These are phyloP conservation scores for Mus musculus DNA, from an alignment of 2,113 vertebrate genomes.

Conservation along the genomic window DNA sequence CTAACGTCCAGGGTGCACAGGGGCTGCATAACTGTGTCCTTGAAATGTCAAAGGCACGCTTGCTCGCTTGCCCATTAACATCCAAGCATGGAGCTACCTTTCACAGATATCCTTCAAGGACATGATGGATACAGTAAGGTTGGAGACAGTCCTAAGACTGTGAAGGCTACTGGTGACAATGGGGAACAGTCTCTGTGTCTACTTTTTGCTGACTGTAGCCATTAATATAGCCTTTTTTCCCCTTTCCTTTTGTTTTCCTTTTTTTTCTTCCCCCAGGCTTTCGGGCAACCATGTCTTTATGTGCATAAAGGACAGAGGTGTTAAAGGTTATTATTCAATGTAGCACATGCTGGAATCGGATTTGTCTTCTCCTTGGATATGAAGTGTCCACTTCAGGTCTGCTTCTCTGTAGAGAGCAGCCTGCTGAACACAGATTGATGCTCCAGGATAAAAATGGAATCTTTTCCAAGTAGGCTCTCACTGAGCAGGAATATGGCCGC, in stretches of 20 bases:
- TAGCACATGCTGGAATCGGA: background rate
- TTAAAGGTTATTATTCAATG: background rate
- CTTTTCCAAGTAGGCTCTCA: background rate
- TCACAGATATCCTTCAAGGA: background rate
- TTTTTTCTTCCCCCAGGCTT: background rate
- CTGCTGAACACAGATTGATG: slow-evolving; percentile 8
- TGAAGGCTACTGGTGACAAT: background rate
- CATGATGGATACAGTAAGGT: background rate
- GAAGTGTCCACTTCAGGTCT: background rate
- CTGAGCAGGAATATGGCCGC: background rate
- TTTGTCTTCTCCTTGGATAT: background rate
- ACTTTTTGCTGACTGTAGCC: background rate
- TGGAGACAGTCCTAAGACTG: background rate
- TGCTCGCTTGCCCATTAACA: background rate
- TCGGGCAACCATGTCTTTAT: background rate
- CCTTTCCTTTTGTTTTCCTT: too few relatives aligned
- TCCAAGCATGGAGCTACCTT: background rate
- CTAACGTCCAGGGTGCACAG: background rate
- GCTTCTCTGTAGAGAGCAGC: slow-evolving; percentile 5
- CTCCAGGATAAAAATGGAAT: slow-evolving; percentile 7
- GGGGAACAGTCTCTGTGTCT: background rate
- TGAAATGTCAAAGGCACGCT: background rate
- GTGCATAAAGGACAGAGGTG: background rate
- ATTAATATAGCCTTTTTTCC: background rate
- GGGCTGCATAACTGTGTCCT: background rate